Base-by-base conservation (phyloP, 1,140 invertebrate genomes). In the Zaprionus taronus region DNA sequence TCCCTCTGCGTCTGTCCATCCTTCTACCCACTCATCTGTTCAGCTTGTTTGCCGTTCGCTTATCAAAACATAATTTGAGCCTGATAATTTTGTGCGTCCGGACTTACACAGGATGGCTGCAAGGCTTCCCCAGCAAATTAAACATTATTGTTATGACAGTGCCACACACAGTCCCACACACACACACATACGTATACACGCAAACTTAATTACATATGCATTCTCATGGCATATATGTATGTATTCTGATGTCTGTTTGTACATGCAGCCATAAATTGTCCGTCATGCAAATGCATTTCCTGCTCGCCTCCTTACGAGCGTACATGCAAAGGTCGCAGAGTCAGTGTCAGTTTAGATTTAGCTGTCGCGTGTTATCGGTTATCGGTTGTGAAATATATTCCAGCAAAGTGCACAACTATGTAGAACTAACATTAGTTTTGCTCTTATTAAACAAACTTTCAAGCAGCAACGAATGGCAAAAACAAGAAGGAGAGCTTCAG, bases 11-110 rank as follows among this genome's bases (percentile, higher is more conserved):
- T 28, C 17, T 22, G 47, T 22, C 47, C 47, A 49, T 2, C 41
- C 41, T n/a, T 44, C 41, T 17, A 47, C 9, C 41, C 41, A n/a
- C 17, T 34, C n/a, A 24, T 31, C 36, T 31, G 31, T 12, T 24
- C 36, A 47, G 24, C 74, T 73, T 84, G 70, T 67, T 70, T 38
- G 63, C 38, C 36, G 56, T 34, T 44, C 44, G 61, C 76, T 67
- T 86, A 82, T 86, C 83, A 85, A 72, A 86, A 79, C 79, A 81
- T 86, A 69, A 86, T 85, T 85, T 49, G 36, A 67, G 49, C 70
- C 53, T 78, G 66, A 79, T 85, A 72, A 60, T 85, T 85, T 70
- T 71, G 71, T 64, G 44, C 38, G 61, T 77, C 71, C 72, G 83
- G 44, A 51, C 47, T 51, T 14, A 60, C 76, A 67, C 74, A 55